Evolutionary conservation across 2,797 vertebrate species (phyloP).

Genomic region (Sebastes minor): DNA sequence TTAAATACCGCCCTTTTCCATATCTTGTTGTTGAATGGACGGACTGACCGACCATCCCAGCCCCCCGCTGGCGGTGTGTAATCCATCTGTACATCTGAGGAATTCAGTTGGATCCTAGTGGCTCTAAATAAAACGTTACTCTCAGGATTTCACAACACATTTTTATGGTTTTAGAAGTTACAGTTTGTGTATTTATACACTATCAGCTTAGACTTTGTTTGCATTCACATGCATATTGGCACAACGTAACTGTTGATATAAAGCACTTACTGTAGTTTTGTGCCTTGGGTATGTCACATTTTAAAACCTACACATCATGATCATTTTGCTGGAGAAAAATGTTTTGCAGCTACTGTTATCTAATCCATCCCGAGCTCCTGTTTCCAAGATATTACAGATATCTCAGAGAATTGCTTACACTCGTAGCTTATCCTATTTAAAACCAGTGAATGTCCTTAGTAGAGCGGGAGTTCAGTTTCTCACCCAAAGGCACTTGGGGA

Average conservation of each 20-base stretch:
- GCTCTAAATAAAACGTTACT: neutral
- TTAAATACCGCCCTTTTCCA: neutral
- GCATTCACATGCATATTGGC: neutral
- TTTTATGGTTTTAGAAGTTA: neutral
- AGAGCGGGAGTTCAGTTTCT: neutral
- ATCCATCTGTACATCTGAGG: neutral
- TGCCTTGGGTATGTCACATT: neutral
- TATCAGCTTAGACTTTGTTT: neutral
- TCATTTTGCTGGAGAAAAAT: neutral
- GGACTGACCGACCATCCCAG: neutral
- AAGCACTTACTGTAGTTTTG: neutral
- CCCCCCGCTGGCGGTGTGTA: rapidly evolving
- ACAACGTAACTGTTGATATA: neutral
- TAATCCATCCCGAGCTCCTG: neutral
- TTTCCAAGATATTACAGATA: neutral
- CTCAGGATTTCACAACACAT: neutral
- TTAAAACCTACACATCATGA: neutral
- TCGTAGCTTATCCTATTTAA: neutral
- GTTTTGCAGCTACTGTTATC: neutral
- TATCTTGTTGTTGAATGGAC: neutral
- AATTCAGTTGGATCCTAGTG: neutral
- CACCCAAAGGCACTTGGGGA: conserved; percentile 2
- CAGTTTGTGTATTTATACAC: neutral
- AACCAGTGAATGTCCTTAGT: neutral
- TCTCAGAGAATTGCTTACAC: neutral